Percentiles rank a stretch among this genome's conserved stretches.
Conservation (phyloP, 2,113 vertebrate species). For the Coptodon rendalli region DNA sequence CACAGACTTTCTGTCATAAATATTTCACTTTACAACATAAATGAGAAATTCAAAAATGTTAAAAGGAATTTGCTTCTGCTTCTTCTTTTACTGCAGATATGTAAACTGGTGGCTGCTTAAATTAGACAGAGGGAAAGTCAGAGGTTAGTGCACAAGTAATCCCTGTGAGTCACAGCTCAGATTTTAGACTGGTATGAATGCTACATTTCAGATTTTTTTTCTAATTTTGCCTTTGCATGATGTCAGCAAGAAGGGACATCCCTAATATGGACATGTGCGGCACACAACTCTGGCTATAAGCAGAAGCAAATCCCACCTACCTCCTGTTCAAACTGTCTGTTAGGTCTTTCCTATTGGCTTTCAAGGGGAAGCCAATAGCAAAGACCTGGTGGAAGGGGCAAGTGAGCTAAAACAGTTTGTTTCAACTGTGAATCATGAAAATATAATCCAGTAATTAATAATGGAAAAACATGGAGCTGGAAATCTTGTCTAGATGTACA, state of each 20-base stretch:
- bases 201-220: neutral
- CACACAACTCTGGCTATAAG: neutral
- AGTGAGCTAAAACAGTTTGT: no score
- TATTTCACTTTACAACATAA: neutral
- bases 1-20: neutral
- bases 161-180: neutral
- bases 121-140: neutral
- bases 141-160: neutral
- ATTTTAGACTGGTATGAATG: neutral
- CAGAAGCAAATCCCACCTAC: neutral
- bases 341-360: neutral
- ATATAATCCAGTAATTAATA: neutral
- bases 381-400: neutral
- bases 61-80: neutral
- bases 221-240: neutral
- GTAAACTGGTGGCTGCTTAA: neutral
- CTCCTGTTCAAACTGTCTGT: neutral
- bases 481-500: neutral
- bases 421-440: neutral
- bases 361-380: rapidly evolving
- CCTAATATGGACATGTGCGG: neutral
- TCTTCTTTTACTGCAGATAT: neutral
- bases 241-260: neutral
- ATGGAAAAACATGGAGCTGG: neutral
- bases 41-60: neutral